phyloP scores from a whole-genome alignment of 2,888 invertebrate genomes.

The Pterostichus madidus region DNA sequence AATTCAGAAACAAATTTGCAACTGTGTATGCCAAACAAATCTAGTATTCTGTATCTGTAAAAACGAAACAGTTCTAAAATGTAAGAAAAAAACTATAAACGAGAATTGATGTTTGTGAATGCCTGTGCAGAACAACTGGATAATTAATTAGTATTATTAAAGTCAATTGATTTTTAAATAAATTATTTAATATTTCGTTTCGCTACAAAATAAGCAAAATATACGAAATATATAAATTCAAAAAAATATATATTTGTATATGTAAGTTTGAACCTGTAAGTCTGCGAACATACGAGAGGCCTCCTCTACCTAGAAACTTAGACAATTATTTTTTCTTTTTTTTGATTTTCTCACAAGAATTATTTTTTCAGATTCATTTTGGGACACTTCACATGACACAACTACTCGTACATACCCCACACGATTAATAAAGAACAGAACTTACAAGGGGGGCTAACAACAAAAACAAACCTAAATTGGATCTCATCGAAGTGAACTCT shows the following conservation, averaged over 20 bases:
- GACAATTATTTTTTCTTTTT: constrained; percentile 36
- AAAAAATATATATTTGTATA: constrained; percentile 58
- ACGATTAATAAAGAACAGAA: constrained; percentile 15
- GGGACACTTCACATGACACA: constrained; percentile 63
- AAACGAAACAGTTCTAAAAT: constrained; percentile 43
- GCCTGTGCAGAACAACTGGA: constrained; percentile 63
- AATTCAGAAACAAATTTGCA: constrained; percentile 61
- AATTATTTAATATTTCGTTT: constrained; percentile 64
- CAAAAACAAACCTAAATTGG: constrained; percentile 29
- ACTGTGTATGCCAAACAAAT: constrained; percentile 66
- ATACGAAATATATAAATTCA: constrained; percentile 58
- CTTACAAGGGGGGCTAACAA: constrained; percentile 49
- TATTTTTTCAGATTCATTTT: constrained; percentile 67
- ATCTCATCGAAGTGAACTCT: constrained; percentile 10
- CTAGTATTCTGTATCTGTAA: constrained; percentile 66
- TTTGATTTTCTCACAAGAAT: constrained; percentile 49
- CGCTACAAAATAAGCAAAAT: constrained; percentile 62
- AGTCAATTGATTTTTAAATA: constrained; percentile 67
- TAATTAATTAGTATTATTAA: constrained; percentile 62
- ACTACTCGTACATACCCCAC: constrained; percentile 51
- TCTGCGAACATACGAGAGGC: constrained; percentile 30
- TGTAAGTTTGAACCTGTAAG: constrained; percentile 67
- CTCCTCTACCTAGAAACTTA: constrained; percentile 21
- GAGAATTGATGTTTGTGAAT: constrained; percentile 63
- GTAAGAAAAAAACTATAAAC: constrained; percentile 50